phyloP scores from a whole-genome alignment of 2,113 vertebrate genomes.

The Oryzias melastigma region DNA sequence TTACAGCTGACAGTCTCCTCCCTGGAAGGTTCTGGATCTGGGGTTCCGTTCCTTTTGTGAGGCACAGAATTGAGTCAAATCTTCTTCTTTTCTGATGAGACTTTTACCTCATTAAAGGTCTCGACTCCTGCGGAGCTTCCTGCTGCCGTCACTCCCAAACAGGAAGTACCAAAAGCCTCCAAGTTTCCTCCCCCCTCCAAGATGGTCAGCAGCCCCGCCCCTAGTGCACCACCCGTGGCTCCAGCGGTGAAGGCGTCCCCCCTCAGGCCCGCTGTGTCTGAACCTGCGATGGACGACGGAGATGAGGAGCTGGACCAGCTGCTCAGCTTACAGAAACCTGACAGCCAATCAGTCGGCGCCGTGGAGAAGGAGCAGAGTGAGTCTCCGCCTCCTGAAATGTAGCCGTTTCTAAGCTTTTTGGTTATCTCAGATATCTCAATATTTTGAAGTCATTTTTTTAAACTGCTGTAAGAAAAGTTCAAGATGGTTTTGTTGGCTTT shows the following conservation, averaged over 20 bases:
- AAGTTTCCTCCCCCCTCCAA: constrained; percentile 47
- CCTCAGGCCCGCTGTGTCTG: background rate
- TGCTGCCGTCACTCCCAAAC: constrained; percentile 60
- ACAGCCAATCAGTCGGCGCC: constrained; percentile 5
- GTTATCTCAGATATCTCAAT: too few relatives aligned
- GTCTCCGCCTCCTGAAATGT: too few relatives aligned
- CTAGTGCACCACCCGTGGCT: background rate
- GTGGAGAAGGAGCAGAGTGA: constrained; percentile 22
- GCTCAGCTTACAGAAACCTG: constrained; percentile 80
- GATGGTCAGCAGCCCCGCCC: background rate
- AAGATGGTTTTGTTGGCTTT: too few relatives aligned
- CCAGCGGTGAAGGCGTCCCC: background rate
- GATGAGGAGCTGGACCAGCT: constrained; percentile 89
- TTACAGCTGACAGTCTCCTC: too few relatives aligned
- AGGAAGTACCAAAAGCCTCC: constrained; percentile 48
- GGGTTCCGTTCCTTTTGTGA: too few relatives aligned
- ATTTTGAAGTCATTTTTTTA: too few relatives aligned
- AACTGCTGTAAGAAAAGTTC: too few relatives aligned
- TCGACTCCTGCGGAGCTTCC: constrained; percentile 83
- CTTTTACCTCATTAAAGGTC: constrained; percentile 63
- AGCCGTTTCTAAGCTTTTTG: too few relatives aligned
- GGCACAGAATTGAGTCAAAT: too few relatives aligned
- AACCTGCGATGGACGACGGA: constrained; percentile 58
- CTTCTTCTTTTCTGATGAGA: background rate
- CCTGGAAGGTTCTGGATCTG: too few relatives aligned